These are phyloP conservation scores for Thinocorus orbignyianus DNA, from an alignment of 2,113 vertebrate genomes.

Conservation along the genomic window DNA sequence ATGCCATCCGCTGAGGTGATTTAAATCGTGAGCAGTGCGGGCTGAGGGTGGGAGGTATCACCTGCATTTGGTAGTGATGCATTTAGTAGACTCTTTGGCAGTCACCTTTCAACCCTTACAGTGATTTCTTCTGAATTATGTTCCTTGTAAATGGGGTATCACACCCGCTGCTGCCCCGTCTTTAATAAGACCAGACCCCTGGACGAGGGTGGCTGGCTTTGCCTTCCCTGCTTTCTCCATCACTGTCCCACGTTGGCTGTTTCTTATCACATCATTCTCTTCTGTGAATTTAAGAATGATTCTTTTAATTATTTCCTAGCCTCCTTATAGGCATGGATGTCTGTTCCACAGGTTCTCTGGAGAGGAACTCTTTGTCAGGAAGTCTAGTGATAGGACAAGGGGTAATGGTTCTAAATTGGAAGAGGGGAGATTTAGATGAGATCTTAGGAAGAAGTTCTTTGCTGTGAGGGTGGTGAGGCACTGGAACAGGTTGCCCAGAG, in stretches of 20 bases:
- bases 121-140: not conserved
- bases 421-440: no score
- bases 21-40: no score
- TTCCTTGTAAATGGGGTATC: not conserved
- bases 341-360: not conserved
- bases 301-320: not conserved
- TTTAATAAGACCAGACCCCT: not conserved
- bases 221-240: not conserved
- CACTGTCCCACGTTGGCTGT: not conserved
- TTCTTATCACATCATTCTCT: not conserved
- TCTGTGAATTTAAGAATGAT: not conserved
- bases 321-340: not conserved
- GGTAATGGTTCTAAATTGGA: no score
- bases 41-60: not conserved
- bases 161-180: not conserved
- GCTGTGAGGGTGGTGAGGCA: no score
- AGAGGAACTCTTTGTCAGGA: no score
- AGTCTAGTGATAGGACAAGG: no score
- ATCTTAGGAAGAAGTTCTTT: no score
- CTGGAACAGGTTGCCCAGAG: no score
- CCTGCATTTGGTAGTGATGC: not conserved
- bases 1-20: not conserved
- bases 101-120: not conserved
- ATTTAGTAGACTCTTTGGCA: accelerated
- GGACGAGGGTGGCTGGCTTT: not conserved